Evolutionary conservation across 2,797 vertebrate genomes (phyloP).

Genomic region (Iguana delicatissima): DNA sequence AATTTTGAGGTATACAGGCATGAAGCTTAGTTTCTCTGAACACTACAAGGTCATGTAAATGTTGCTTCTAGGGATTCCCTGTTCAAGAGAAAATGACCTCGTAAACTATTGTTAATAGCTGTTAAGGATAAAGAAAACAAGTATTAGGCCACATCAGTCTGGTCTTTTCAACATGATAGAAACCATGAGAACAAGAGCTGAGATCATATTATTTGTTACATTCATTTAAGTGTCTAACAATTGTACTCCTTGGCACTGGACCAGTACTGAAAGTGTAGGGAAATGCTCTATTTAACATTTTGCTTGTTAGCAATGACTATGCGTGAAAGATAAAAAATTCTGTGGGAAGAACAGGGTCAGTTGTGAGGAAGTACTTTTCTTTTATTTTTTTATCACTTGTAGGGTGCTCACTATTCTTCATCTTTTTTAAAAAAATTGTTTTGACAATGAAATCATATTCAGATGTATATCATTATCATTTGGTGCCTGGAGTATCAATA

Average conservation of each 20-base stretch:
- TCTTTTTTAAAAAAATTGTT: too few relatives aligned
- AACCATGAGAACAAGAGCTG: neutral
- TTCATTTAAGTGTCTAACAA: neutral
- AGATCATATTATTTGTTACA: neutral
- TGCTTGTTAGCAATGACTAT: neutral
- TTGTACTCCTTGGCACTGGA: too few relatives aligned
- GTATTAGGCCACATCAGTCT: neutral
- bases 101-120: neutral
- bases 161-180: neutral
- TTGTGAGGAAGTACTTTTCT: neutral
- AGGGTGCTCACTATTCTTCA: too few relatives aligned
- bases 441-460: too few relatives aligned
- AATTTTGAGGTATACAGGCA: neutral
- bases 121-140: neutral
- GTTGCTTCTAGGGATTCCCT: neutral
- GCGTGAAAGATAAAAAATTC: neutral
- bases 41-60: neutral
- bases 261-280: neutral
- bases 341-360: neutral
- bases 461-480: too few relatives aligned
- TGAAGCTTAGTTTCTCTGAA: neutral
- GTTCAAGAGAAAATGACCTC: accelerated
- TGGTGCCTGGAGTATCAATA: too few relatives aligned
- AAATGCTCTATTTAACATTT: neutral
- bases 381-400: neutral